Conservation (phyloP, 2,113 vertebrate species). For the Nesogale talazaci region DNA sequence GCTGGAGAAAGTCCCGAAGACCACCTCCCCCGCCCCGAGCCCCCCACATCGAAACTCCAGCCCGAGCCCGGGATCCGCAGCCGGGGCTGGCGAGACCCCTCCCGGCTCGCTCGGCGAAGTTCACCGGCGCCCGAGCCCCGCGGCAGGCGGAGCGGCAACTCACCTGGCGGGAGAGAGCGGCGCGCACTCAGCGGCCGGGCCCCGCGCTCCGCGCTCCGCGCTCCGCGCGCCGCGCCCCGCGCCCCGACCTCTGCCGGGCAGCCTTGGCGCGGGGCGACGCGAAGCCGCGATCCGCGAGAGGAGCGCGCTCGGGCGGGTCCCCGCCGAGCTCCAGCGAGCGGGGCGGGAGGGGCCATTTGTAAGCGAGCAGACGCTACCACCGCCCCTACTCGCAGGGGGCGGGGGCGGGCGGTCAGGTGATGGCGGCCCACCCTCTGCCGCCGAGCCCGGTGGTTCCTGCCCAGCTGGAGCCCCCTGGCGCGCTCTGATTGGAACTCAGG, state of each 20-base stretch:
- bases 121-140: constrained; percentile 27
- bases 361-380: constrained; percentile 94
- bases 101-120: constrained; percentile 23
- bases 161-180: constrained; percentile 65
- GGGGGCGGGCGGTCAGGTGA: constrained; percentile 83
- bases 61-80: not conserved
- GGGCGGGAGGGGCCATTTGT: constrained; percentile 88
- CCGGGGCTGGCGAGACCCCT: not conserved
- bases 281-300: not conserved
- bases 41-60: not conserved
- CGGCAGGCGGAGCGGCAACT: constrained; percentile 28
- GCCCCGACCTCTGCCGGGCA: no score
- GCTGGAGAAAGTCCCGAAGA: constrained; percentile 51
- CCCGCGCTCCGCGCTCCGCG: no score
- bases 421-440: constrained; percentile 81
- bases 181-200: not conserved
- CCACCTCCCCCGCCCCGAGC: constrained; percentile 36
- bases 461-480: constrained; percentile 73
- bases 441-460: constrained; percentile 80
- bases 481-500: constrained; percentile 80
- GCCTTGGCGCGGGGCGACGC: constrained; percentile 23
- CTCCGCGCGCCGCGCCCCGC: no score
- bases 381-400: constrained; percentile 82
- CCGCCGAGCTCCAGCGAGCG: constrained; percentile 88
- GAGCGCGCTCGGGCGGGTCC: constrained; percentile 79